Percentiles rank a stretch among this genome's conserved stretches.
Conservation (phyloP, 2,797 vertebrate species). For the Enteromius trimaculatus region DNA sequence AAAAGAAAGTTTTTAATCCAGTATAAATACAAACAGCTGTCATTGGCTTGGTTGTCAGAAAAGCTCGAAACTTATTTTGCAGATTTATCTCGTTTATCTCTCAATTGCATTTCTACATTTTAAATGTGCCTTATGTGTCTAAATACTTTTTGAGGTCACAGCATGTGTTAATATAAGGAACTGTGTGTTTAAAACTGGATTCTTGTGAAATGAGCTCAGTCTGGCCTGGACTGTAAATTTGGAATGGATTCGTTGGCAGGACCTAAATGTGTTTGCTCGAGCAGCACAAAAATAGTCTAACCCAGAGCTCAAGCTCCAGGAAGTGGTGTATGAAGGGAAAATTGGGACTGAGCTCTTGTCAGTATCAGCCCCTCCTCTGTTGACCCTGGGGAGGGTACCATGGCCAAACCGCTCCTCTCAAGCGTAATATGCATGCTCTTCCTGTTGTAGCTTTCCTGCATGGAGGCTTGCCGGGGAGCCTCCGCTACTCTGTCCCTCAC, state of each 20-base stretch:
- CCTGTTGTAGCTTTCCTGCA: constrained; percentile 56
- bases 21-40: background rate
- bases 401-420: background rate
- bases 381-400: background rate
- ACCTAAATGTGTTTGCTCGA: constrained; percentile 64
- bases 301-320: constrained; percentile 41
- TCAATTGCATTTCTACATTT: background rate
- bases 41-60: background rate
- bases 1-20: background rate
- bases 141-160: constrained; percentile 5
- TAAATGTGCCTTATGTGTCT: background rate
- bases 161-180: constrained; percentile 65
- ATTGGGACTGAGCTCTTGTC: background rate
- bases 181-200: constrained; percentile 70
- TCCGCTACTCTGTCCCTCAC: constrained; percentile 17
- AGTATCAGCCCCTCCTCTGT: constrained; percentile 16
- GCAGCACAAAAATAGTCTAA: constrained; percentile 52
- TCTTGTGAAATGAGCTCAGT: constrained; percentile 72
- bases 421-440: constrained; percentile 4
- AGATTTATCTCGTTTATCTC: background rate
- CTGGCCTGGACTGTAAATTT: constrained; percentile 77
- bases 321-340: constrained; percentile 32
- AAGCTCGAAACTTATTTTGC: too few species aligned
- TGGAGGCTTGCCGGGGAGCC: background rate
- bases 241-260: constrained; percentile 71